Conservation (phyloP, 2,888 invertebrate genomes). For the Catocala fraxini region DNA sequence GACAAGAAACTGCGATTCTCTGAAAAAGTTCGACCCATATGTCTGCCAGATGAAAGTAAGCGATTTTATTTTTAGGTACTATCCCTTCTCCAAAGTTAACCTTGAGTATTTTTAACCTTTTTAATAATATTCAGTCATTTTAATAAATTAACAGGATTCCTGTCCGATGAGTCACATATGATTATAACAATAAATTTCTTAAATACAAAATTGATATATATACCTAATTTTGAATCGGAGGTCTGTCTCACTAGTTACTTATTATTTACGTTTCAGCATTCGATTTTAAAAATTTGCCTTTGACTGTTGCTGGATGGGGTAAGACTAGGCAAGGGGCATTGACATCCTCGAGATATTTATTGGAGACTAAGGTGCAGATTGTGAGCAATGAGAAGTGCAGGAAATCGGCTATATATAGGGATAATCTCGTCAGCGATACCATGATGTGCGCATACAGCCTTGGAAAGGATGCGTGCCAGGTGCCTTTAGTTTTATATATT, state of each 20-base stretch:
- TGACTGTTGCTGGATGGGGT: constrained; percentile 84
- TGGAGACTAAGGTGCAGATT: constrained; percentile 82
- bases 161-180: too few relatives aligned
- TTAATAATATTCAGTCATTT: too few relatives aligned
- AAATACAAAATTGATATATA: too few relatives aligned
- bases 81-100: neutral
- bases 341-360: constrained; percentile 78
- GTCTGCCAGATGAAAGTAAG: constrained; percentile 76
- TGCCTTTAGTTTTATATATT: constrained; percentile 49
- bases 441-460: constrained; percentile 89
- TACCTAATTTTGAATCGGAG: too few relatives aligned
- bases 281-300: constrained; percentile 63
- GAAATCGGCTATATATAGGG: constrained; percentile 74
- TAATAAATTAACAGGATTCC: too few relatives aligned
- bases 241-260: too few relatives aligned
- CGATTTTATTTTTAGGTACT: constrained; percentile 12
- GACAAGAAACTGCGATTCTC: constrained; percentile 75
- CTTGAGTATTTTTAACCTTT: too few relatives aligned
- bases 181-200: too few relatives aligned
- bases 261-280: constrained; percentile 58
- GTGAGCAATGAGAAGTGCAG: constrained; percentile 69
- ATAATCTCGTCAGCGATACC: constrained; percentile 73
- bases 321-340: constrained; percentile 77
- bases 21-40: constrained; percentile 82
- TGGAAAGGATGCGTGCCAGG: constrained; percentile 89